Evolutionary conservation across 2,113 vertebrate species (phyloP).

Genomic region (Zosterops lateralis): DNA sequence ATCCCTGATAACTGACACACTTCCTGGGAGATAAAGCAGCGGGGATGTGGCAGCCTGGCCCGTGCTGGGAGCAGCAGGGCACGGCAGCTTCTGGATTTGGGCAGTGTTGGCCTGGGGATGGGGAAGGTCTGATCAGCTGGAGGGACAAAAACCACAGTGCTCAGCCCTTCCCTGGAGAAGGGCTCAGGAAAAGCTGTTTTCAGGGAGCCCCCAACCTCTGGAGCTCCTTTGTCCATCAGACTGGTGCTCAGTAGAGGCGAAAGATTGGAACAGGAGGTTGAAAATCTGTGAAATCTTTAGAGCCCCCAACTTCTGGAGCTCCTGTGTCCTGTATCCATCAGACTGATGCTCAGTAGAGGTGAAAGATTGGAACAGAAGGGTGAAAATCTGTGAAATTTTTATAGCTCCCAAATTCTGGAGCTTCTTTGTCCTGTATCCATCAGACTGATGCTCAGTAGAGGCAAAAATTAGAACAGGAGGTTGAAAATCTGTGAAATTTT

Average conservation of each 20-base stretch:
- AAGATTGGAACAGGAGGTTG: constrained; percentile 8
- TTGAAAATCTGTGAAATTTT: constrained; percentile 24
- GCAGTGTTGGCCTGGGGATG: fast-evolving
- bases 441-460: not conserved
- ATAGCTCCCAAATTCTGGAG: not conserved
- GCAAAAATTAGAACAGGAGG: not conserved
- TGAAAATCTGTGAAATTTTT: constrained; percentile 26
- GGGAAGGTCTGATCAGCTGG: too few species aligned
- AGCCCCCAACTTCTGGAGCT: not conserved
- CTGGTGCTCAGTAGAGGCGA: not conserved
- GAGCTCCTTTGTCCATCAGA: not conserved
- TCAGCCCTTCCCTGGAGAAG: too few species aligned
- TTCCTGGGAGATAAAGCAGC: fast-evolving
- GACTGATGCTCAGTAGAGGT: not conserved
- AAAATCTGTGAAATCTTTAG: constrained; percentile 22
- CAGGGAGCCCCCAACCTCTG: not conserved
- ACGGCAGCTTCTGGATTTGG: not conserved
- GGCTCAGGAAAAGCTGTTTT: not conserved
- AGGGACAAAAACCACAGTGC: fast-evolving
- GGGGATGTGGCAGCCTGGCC: not conserved
- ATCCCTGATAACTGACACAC: not conserved
- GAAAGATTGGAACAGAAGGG: not conserved
- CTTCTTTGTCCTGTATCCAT: not conserved
- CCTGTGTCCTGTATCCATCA: not conserved
- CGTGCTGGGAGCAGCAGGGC: not conserved